Evolutionary conservation across 2,113 vertebrate genomes (phyloP), one percentile per base, ranked within the genome.

Genomic region (Bubo scandiacus): DNA sequence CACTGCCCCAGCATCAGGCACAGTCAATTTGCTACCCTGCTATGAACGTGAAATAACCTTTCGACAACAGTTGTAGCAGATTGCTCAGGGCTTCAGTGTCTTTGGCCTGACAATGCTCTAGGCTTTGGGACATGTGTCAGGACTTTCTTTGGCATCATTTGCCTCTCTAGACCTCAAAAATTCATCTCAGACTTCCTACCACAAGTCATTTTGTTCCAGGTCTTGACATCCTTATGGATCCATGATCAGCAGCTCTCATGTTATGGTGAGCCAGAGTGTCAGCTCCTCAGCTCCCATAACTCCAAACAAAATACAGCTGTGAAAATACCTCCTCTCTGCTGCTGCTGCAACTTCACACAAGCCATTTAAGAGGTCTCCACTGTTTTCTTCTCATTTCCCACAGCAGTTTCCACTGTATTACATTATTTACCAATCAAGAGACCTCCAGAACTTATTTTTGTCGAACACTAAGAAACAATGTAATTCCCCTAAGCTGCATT

Each of bases 281-380:
- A 96, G 91, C 84, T 95, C 49, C 74, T 92, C 81, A 90, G 71
- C 62, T 95, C 38, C 86, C 54, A 78, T 74, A 92, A 87, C 71
- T 94, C 92, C 89, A 96, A 95, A 94, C 89, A 96, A 97, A 96
- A 97, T 85, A 92, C 95, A 97, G 97, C 95, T 97, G 96, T 94
- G 78, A 97, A 97, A 97, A 97, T 80, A 96, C 38, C 59, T 68
- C 86, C 81, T 88, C 84, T 89, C 57, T 5, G 15, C 78, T 88
- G 86, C 78, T 0, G 4, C 77, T 91, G 90, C 79, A 95, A 86
- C 58, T 94, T 91, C 91, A 90, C 75, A 94, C 70, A 62, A 87
- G 79, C 43, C 22, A 6, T 75, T 95, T 82, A 62, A 95, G 90
- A 95, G 84, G 86, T 89, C 91, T 87, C 81, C 40, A 80, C 88